Conservation (phyloP, 1,140 invertebrate genomes). For the Lasioglossum baleicum region DNA sequence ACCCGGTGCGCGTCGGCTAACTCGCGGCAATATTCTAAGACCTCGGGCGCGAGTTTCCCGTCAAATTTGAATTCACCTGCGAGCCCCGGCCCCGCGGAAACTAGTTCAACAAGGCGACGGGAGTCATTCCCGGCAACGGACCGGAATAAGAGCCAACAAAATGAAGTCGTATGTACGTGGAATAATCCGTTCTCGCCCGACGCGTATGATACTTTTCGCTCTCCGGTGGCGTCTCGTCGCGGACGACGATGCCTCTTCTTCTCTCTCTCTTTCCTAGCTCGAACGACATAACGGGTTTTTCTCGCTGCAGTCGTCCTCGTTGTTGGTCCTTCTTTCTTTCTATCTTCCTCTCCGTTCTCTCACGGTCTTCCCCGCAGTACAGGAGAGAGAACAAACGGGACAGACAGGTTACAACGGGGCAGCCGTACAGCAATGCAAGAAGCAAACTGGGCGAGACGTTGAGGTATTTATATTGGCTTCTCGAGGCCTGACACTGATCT, state of each 20-base stretch:
- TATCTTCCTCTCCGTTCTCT: background rate
- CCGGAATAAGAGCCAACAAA: conserved; percentile 42
- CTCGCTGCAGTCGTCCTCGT: too few relatives aligned
- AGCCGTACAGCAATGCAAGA: conserved; percentile 57
- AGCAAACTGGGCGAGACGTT: conserved; percentile 71
- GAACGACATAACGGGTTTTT: too few relatives aligned
- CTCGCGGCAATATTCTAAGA: conserved; percentile 26
- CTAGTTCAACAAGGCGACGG: conserved; percentile 2
- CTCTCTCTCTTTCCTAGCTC: background rate
- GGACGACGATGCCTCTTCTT: background rate
- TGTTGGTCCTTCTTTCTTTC: too few relatives aligned
- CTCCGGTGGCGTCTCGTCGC: background rate
- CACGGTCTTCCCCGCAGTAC: background rate
- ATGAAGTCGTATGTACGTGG: conserved; percentile 37
- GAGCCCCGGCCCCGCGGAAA: conserved; percentile 2
- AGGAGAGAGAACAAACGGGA: conserved; percentile 67
- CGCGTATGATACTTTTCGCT: conserved; percentile 52
- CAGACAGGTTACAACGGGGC: conserved; percentile 68
- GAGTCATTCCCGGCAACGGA: background rate
- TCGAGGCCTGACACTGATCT: conserved; percentile 78
- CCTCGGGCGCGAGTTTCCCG: background rate
- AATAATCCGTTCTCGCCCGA: conserved; percentile 58
- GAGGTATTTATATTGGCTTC: conserved; percentile 80
- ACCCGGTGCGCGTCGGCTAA: background rate
- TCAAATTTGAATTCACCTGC: conserved; percentile 42